A percentile compares a stretch with the other conserved stretches of the same genome.
Conservation (phyloP, 2,888 invertebrate species). For the Globia sparganii region DNA sequence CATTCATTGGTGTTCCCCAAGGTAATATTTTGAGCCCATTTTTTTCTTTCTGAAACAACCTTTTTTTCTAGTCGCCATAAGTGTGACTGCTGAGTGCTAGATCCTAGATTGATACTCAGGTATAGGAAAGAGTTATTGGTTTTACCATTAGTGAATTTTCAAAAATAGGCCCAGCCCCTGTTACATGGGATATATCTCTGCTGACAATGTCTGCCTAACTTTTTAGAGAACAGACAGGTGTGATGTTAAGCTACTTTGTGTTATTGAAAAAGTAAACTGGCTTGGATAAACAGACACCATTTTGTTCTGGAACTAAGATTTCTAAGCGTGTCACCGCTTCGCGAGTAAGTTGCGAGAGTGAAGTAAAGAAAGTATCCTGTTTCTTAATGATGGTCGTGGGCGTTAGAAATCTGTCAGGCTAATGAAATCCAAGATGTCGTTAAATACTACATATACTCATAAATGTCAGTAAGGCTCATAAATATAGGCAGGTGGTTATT, state of each 20-base stretch:
- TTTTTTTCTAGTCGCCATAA: background rate
- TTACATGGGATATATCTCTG: background rate
- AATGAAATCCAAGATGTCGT: slow-evolving; percentile 48
- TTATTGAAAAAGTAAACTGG: slow-evolving; percentile 1
- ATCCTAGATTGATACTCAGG: background rate
- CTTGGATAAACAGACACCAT: slow-evolving; percentile 3
- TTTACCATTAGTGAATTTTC: background rate
- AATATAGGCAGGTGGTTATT: slow-evolving; percentile 10
- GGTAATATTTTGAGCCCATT: slow-evolving; percentile 4
- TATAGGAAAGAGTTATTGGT: too few species aligned
- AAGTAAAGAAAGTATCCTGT: slow-evolving; percentile 58
- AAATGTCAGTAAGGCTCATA: slow-evolving; percentile 20
- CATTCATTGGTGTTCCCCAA: background rate
- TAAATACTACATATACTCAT: slow-evolving; percentile 29
- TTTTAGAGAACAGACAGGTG: background rate
- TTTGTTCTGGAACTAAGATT: slow-evolving; percentile 32
- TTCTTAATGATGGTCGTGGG: slow-evolving; percentile 53
- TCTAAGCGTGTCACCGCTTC: slow-evolving; percentile 39
- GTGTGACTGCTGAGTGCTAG: background rate
- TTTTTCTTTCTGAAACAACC: background rate
- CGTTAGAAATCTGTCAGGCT: slow-evolving; percentile 55
- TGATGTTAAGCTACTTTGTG: background rate
- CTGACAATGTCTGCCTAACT: background rate
- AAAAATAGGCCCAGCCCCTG: too few species aligned
- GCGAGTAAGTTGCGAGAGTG: slow-evolving; percentile 48